Evolutionary conservation across 2,888 invertebrate species (phyloP).

Genomic region (Macropis europaea): DNA sequence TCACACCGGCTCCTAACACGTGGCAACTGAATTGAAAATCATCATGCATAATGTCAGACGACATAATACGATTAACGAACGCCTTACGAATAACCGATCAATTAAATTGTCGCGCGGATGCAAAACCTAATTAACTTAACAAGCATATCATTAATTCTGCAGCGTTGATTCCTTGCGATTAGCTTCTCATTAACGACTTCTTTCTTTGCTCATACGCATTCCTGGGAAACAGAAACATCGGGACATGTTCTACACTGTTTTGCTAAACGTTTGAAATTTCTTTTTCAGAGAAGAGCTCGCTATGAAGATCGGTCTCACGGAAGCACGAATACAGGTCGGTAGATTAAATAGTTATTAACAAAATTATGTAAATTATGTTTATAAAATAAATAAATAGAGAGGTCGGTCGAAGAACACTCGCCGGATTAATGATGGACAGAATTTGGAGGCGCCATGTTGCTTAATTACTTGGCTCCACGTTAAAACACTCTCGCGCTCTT

Average conservation of each 20-base stretch:
- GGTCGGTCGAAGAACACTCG: not conserved
- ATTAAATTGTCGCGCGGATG: slow-evolving; percentile 31
- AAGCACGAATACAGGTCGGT: slow-evolving; percentile 96
- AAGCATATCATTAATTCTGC: slow-evolving; percentile 21
- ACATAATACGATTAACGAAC: slow-evolving; percentile 54
- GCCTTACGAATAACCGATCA: slow-evolving; percentile 25
- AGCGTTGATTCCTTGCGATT: not conserved
- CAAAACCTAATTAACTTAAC: slow-evolving; percentile 56
- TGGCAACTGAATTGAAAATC: slow-evolving; percentile 51
- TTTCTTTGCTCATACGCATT: no score
- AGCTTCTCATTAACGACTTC: slow-evolving; percentile 12
- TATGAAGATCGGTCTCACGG: slow-evolving; percentile 96
- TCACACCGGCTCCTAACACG: slow-evolving; percentile 33
- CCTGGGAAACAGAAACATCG: no score
- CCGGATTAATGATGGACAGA: no score
- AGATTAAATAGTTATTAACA: not conserved
- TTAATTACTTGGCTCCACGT: no score
- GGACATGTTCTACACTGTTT: no score
- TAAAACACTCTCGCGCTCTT: no score
- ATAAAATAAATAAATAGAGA: not conserved
- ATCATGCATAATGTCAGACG: slow-evolving; percentile 33
- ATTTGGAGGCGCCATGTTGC: no score
- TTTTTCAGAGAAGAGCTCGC: slow-evolving; percentile 94
- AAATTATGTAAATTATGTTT: not conserved
- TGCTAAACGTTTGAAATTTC: no score